These are phyloP conservation scores for Bubo scandiacus DNA, from an alignment of 2,113 vertebrate genomes.

Conservation along the genomic window DNA sequence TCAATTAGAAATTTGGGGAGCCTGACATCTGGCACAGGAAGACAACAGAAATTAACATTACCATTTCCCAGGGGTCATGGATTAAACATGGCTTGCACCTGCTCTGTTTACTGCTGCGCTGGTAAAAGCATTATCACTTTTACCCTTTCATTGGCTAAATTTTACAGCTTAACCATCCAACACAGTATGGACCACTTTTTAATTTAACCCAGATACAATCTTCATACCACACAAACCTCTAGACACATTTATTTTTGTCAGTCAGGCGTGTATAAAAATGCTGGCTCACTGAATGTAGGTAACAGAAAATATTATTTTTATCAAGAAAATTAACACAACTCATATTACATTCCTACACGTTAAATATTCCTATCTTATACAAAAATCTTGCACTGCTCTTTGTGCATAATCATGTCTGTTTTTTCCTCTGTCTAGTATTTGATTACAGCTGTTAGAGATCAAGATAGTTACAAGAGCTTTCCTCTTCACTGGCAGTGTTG, in stretches of 20 bases:
- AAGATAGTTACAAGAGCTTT: neutral
- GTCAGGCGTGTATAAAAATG: neutral
- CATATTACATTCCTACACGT: neutral
- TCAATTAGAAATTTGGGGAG: constrained; percentile 6
- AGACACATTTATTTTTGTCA: neutral
- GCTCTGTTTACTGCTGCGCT: constrained; percentile 44
- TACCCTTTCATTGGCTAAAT: neutral
- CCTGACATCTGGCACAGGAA: constrained; percentile 26
- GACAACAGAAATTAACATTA: neutral
- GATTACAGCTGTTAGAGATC: neutral
- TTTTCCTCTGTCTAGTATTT: neutral
- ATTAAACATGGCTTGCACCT: constrained; percentile 54
- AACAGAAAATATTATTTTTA: neutral
- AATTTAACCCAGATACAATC: neutral
- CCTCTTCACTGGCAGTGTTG: neutral
- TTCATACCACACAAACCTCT: neutral
- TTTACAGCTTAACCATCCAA: neutral
- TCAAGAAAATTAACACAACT: neutral
- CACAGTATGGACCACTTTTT: neutral
- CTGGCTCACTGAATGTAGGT: neutral
- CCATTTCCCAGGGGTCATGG: constrained; percentile 26
- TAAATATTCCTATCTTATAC: neutral
- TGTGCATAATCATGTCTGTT: neutral
- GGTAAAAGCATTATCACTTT: constrained; percentile 15
- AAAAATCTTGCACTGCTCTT: neutral